Base-by-base conservation (phyloP, 2,113 vertebrate species). In the Coregonus clupeaformis region DNA sequence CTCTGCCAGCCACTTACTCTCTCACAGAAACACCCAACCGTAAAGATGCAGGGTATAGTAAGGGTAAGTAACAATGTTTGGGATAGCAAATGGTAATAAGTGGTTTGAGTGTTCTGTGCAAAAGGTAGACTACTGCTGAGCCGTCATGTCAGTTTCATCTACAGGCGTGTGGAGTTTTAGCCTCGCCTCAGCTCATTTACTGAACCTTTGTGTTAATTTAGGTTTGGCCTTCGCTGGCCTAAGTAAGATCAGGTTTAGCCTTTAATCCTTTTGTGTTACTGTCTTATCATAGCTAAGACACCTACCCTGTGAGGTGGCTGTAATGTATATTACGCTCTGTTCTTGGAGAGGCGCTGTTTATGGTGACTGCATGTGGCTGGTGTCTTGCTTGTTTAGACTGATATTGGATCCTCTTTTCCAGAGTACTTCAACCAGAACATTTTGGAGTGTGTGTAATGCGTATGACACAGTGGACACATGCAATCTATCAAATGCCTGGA, bases 161-260 rank as follows among this genome's bases (percentile, higher is more conserved):
- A 14, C 49, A 49, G 47, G 12, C 16, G 7, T 59, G 20, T 59
- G 6, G 4, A 59, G n/a, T 62, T 62, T 62, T 11, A 24, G n/a
- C 20, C 57, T 60, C 57, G 6, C 18, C 32, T 13, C 55, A 68
- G 25, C 68, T 87, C 74, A 76, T 78, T 76, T 78, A 77, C 70
- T 80, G 80, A 84, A 76, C 62, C 69, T 47, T 63, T 72, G 57
- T 84, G 72, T 82, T 80, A 82, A 80, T 83, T 73, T 71, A 77
- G 76, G 80, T 81, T 90, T 79, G 79, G 60, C 78, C 86, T 59
- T 77, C 79, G 85, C 86, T 84, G 68, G 65, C 69, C 69, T 76
- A 45, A 5, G 16, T 52, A 52, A 52, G 47, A 49, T 49, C 3
- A 14, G 4, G 12, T 52, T 52, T 14, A 18, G 49, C 49, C 12